Conservation (phyloP, 2,797 vertebrate species). For the Perodicticus potto region DNA sequence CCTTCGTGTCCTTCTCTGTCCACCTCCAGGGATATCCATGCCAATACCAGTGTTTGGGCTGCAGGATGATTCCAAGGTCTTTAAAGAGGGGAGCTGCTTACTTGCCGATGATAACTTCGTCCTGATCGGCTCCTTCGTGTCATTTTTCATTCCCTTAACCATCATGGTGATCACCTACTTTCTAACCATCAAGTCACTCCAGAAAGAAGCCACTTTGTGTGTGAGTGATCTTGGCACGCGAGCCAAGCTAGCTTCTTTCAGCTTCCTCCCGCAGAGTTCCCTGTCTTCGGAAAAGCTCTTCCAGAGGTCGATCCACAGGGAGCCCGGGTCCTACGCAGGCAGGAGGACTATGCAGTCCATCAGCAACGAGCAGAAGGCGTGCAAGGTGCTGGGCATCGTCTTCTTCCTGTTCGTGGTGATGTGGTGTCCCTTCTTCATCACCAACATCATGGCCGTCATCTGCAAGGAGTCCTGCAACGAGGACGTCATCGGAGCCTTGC, state of each 20-base stretch:
- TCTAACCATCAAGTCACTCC: conserved; percentile 95
- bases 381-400: conserved; percentile 97
- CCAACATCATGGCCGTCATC: conserved; percentile 95
- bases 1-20: conserved; percentile 51
- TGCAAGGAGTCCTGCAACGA: conserved; percentile 92
- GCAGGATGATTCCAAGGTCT: conserved; percentile 95
- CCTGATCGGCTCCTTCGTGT: conserved; percentile 95
- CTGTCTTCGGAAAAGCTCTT: conserved; percentile 95
- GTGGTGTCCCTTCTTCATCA: conserved; percentile 99
- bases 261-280: conserved; percentile 94
- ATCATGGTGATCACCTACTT: conserved; percentile 99
- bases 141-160: conserved; percentile 96
- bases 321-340: conserved; percentile 86
- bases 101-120: conserved; percentile 95
- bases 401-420: conserved; percentile 98
- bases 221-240: conserved; percentile 93
- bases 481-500: conserved; percentile 90
- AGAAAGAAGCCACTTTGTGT: conserved; percentile 95
- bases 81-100: conserved; percentile 94
- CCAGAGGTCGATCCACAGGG: conserved; percentile 92
- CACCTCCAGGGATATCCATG: conserved; percentile 95
- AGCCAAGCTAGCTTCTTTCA: conserved; percentile 93
- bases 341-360: conserved; percentile 96
- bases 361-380: conserved; percentile 98
- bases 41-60: conserved; percentile 96